Percentiles rank a stretch among this genome's conserved stretches.
Evolutionary conservation across 2,888 invertebrate species (phyloP).

Genomic region (Epiblema foenella): DNA sequence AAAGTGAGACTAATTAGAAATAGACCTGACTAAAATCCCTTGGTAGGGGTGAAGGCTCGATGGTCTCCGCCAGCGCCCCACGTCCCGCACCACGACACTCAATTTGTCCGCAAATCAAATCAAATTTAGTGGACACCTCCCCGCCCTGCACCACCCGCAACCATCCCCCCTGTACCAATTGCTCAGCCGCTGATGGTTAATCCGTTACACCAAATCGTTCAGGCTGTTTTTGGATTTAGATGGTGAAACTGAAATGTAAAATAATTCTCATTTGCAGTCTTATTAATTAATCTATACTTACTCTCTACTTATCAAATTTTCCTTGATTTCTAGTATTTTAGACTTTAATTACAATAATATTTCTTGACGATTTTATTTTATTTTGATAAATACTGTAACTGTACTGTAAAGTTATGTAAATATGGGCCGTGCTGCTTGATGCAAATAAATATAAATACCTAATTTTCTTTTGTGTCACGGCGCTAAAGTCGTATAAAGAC

Average conservation of each 20-base stretch:
- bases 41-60: conserved; percentile 13
- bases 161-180: background rate
- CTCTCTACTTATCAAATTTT: background rate
- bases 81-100: conserved; percentile 35
- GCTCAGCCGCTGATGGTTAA: background rate
- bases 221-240: background rate
- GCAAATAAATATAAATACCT: too few species aligned
- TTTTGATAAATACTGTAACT: too few species aligned
- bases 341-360: too few species aligned
- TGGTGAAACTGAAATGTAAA: background rate
- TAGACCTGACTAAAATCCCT: background rate
- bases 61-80: conserved; percentile 14
- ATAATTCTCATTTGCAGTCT: background rate
- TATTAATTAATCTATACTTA: background rate
- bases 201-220: background rate
- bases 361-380: too few species aligned
- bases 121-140: conserved; percentile 40
- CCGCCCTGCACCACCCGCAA: background rate
- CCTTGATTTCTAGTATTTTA: too few species aligned
- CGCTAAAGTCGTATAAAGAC: too few species aligned
- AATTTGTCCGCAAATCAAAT: conserved; percentile 45
- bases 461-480: too few species aligned
- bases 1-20: background rate
- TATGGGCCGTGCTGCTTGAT: too few species aligned
- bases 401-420: too few species aligned